Percentiles rank a stretch among this genome's conserved stretches.
Evolutionary conservation across 2,113 vertebrate genomes (phyloP).

Genomic region (Nothoprocta perdicaria): DNA sequence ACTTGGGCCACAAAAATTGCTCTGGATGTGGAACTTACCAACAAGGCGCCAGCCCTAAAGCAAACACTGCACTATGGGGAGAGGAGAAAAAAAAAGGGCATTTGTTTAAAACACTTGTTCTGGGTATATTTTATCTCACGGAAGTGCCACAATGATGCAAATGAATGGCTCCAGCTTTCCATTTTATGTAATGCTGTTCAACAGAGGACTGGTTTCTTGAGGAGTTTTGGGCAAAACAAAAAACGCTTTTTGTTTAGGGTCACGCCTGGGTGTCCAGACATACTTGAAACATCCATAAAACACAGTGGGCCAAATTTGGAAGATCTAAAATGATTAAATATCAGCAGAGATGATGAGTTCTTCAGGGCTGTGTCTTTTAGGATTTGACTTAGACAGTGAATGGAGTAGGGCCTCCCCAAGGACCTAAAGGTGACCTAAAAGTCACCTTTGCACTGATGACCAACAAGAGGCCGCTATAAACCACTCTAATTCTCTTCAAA

Average conservation of each 20-base stretch:
- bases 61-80: neutral
- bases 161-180: neutral
- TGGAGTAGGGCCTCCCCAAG: neutral
- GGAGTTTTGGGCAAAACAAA: neutral
- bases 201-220: neutral
- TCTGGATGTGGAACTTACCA: neutral
- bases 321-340: neutral
- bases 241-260: neutral
- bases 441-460: neutral
- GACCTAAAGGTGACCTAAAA: neutral
- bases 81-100: neutral
- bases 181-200: neutral
- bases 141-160: neutral
- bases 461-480: neutral
- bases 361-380: neutral
- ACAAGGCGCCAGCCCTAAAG: neutral
- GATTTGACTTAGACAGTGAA: neutral
- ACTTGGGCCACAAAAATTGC: neutral
- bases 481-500: neutral
- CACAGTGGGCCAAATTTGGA: neutral
- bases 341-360: neutral
- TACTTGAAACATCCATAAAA: neutral
- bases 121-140: neutral
- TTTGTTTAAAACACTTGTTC: neutral
- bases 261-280: neutral